Conservation (phyloP, 2,797 vertebrate species). For the Cynopterus sphinx region DNA sequence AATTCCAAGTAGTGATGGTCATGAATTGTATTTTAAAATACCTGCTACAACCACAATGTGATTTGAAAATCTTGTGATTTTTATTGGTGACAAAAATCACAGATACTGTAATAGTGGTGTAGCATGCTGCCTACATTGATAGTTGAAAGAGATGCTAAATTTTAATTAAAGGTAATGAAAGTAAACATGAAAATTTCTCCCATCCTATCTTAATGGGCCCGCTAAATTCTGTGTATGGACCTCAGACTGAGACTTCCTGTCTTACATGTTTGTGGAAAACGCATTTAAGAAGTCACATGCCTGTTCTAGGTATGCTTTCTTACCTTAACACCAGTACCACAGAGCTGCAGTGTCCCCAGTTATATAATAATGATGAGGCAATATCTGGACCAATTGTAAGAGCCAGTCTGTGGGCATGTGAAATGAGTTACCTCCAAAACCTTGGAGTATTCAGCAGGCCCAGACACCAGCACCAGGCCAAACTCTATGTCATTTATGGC, state of each 20-base stretch:
- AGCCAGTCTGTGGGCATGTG: neutral
- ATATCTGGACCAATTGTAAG: neutral
- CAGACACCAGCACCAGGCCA: neutral
- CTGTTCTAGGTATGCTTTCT: neutral
- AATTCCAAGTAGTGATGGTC: neutral
- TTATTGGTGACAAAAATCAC: neutral
- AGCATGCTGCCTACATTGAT: neutral
- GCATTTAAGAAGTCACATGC: neutral
- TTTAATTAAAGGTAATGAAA: neutral
- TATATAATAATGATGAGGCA: neutral
- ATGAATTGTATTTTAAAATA: neutral
- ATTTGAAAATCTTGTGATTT: conserved; percentile 12
- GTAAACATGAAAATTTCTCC: neutral
- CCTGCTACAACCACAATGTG: neutral
- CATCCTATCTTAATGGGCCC: neutral
- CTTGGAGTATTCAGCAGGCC: neutral
- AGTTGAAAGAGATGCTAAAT: neutral
- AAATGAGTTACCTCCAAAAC: neutral
- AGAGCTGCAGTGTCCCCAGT: neutral
- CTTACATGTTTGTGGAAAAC: neutral
- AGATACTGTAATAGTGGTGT: neutral
- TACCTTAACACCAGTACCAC: neutral
- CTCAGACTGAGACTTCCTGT: neutral
- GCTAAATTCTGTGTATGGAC: neutral
- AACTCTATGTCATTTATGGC: neutral